Base-by-base conservation (phyloP, 1,140 invertebrate species). In the Conus betulinus region DNA sequence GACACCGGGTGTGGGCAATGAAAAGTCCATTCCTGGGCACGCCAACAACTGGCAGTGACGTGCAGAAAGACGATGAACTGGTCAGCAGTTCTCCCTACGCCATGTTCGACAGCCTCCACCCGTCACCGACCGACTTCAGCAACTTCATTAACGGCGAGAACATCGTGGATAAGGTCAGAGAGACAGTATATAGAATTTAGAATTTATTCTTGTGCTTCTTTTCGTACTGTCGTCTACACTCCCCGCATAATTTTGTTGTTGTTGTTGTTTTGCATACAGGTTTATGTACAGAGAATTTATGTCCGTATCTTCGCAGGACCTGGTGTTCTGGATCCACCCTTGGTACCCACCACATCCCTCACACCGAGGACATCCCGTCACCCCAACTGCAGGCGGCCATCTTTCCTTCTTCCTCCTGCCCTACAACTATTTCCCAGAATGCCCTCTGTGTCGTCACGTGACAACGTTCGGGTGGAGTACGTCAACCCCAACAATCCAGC, bases 1-100 rank as follows among this genome's bases (percentile, higher is more conserved):
- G 10, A 92, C 93, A 7, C 89, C 92, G 25, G 89, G 91, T 60
- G 87, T 90, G 25, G 90, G 92, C 17, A 93, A 91, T 84, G 93
- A 92, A 27, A 78, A 39, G 11, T 88, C 91, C 10, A 67, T 94
- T 6, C 86, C 2, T 94, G 93, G 93, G 88, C 93, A 4, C 88
- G 93, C 20, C 93, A 94, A 71, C 93, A 95, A 88, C 87, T 94
- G 55, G 92, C 92, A 13, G 93, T 95, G 5, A 95, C 10, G 94
- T 93, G 84, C 87, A 90, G 53, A 94, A 94, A 79, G 92, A 94
- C n/a, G 88, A 91, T 52, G 39, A 39, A 3, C 39, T 39, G 39
- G 39, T 39, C 39, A 39, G n/a, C 39, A 39, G 39, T 39, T 39
- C 39, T 39, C 39, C 39, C 39, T 39, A 39, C 39, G 39, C 39